Percentiles rank a stretch among this genome's conserved stretches.
These are phyloP conservation scores for Sylvilagus floridanus DNA, from an alignment of 2,797 vertebrate species.

Conservation along the genomic window DNA sequence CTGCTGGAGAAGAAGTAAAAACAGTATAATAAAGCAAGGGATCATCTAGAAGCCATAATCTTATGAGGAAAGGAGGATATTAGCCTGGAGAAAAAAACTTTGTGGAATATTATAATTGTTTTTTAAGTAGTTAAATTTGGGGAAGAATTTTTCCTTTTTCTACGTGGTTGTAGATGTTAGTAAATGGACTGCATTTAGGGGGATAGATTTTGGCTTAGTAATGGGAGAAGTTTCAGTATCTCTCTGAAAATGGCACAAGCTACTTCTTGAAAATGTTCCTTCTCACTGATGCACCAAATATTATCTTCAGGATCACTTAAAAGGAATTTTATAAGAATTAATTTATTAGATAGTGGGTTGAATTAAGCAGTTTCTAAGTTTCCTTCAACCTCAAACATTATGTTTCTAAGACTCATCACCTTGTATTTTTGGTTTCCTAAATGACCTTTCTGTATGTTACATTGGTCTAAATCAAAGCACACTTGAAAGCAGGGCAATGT, in stretches of 20 bases:
- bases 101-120: not conserved
- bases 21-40: not conserved
- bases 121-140: conserved; percentile 4
- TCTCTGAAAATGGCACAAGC: conserved; percentile 19
- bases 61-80: conserved; percentile 2
- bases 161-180: not conserved
- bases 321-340: conserved; percentile 27
- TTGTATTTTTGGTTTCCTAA: not conserved
- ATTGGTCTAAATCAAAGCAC: conserved; percentile 19
- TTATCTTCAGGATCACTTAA: not conserved
- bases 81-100: not conserved
- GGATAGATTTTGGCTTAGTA: conserved; percentile 4
- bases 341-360: not conserved
- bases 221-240: not conserved
- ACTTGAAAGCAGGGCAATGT: not conserved
- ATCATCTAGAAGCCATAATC: not conserved
- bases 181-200: not conserved
- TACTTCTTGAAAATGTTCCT: not conserved
- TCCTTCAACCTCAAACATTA: not conserved
- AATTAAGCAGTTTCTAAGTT: conserved; percentile 10
- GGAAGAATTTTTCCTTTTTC: conserved; percentile 15
- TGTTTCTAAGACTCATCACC: not conserved
- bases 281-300: not conserved
- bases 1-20: not conserved
- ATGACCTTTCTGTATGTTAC: not conserved